Conservation (phyloP, 2,888 invertebrate genomes). For the Actias luna region DNA sequence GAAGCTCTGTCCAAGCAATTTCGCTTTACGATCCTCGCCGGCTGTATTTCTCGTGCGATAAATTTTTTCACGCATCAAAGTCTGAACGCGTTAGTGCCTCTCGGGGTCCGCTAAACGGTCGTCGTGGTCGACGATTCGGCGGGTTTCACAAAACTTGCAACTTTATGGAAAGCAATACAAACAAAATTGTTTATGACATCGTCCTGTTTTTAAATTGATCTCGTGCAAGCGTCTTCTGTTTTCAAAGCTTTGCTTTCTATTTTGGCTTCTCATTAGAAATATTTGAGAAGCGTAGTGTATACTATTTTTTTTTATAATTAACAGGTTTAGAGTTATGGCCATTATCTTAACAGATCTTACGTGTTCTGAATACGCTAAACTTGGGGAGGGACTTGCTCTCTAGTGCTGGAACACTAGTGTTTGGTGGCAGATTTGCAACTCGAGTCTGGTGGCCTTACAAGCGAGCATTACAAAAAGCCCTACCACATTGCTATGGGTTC, state of each 20-base stretch:
- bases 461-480: too few relatives aligned
- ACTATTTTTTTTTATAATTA: too few relatives aligned
- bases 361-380: too few relatives aligned
- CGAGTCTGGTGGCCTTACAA: too few relatives aligned
- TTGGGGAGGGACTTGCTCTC: too few relatives aligned
- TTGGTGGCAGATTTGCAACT: too few relatives aligned
- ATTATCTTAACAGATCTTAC: too few relatives aligned
- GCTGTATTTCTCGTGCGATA: conserved; percentile 19
- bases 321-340: too few relatives aligned
- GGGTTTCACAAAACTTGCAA: background rate
- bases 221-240: background rate
- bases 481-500: too few relatives aligned
- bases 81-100: conserved; percentile 11
- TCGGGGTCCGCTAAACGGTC: background rate
- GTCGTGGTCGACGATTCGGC: background rate
- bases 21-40: conserved; percentile 19
- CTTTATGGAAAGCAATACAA: background rate
- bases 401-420: too few relatives aligned
- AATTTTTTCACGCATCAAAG: conserved; percentile 19
- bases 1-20: conserved; percentile 20
- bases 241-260: background rate
- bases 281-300: too few relatives aligned
- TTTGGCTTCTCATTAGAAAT: too few relatives aligned
- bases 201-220: background rate
- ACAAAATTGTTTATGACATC: background rate